These are phyloP conservation scores for Eurystomus glaucurus DNA, from an alignment of 2,797 vertebrate genomes.

Conservation along the genomic window DNA sequence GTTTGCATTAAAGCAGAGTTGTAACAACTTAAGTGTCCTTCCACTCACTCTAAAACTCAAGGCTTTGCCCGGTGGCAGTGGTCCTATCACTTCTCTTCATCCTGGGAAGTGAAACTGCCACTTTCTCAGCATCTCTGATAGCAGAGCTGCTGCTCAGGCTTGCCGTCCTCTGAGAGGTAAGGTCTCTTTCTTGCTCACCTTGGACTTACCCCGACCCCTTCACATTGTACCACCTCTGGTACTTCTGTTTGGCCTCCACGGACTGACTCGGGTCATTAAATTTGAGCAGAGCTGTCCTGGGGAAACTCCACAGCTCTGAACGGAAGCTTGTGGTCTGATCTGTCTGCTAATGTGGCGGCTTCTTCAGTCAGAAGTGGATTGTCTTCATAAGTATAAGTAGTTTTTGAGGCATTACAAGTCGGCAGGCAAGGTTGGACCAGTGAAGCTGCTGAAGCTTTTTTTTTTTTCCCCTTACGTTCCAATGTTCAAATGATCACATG, in stretches of 20 bases:
- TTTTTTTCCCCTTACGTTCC: neutral
- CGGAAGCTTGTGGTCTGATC: neutral
- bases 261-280: neutral
- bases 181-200: rapidly evolving
- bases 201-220: neutral
- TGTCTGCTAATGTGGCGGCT: neutral
- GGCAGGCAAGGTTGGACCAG: neutral
- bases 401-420: neutral
- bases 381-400: neutral
- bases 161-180: neutral
- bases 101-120: neutral
- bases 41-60: neutral
- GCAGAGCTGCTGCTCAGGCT: neutral
- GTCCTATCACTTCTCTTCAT: neutral
- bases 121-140: neutral
- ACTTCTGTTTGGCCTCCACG: neutral
- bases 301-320: neutral
- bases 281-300: neutral
- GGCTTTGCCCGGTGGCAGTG: neutral
- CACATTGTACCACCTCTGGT: rapidly evolving
- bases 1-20: neutral
- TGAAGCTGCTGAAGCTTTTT: neutral
- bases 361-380: neutral
- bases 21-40: neutral
- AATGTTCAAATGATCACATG: neutral